A percentile compares a stretch with the other conserved stretches of the same genome.
phyloP scores from a whole-genome alignment of 1,140 invertebrate genomes.

The Drosophila ohnishii region DNA sequence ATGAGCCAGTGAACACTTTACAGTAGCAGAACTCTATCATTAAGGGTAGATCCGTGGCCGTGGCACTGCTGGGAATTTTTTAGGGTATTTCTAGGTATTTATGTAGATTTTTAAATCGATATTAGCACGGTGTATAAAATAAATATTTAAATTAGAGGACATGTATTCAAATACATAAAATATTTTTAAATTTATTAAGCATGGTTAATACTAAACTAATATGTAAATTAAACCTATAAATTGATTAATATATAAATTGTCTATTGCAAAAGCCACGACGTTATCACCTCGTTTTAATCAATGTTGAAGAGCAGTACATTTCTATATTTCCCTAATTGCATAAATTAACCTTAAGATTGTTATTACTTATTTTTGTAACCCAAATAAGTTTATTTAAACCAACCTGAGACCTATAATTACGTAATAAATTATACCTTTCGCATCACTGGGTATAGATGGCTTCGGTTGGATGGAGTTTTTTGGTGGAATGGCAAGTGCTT shows the following conservation, averaged over 20 bases:
- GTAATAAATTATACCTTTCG: slow-evolving; percentile 1
- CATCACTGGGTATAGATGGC: slow-evolving; percentile 22
- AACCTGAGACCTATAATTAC: background rate
- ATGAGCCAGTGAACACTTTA: slow-evolving; percentile 56
- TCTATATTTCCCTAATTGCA: background rate
- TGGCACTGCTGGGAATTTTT: slow-evolving; percentile 1
- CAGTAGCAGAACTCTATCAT: slow-evolving; percentile 57
- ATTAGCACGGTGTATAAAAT: too few relatives aligned
- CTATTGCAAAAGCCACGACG: too few relatives aligned
- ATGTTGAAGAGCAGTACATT: too few relatives aligned
- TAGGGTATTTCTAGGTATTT: slow-evolving; percentile 2
- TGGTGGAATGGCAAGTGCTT: slow-evolving; percentile 36
- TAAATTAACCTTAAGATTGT: background rate
- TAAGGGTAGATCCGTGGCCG: slow-evolving; percentile 22
- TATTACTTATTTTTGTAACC: too few relatives aligned
- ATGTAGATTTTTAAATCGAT: background rate
- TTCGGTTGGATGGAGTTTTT: slow-evolving; percentile 19
- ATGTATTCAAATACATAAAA: too few relatives aligned
- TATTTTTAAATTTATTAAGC: too few relatives aligned
- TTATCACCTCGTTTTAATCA: too few relatives aligned
- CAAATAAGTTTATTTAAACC: background rate
- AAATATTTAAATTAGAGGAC: too few relatives aligned
- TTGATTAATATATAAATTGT: too few relatives aligned
- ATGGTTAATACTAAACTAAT: too few relatives aligned
- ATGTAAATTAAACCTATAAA: too few relatives aligned